Evolutionary conservation across 2,888 invertebrate species (phyloP).

Genomic region (Troilus luridus): DNA sequence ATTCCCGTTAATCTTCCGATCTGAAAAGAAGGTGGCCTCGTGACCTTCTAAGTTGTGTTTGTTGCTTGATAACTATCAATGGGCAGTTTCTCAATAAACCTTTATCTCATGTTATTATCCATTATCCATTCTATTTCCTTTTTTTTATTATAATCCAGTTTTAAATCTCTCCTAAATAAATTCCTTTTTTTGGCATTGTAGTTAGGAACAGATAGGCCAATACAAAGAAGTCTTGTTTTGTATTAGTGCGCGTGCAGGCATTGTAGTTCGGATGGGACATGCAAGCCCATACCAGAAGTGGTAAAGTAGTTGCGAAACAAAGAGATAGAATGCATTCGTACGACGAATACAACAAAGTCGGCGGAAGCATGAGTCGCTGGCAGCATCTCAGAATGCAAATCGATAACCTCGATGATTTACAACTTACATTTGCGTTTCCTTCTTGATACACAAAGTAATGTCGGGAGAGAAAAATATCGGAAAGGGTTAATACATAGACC

Average conservation of each 20-base stretch:
- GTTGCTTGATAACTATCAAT: too few species aligned
- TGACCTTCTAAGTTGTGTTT: too few species aligned
- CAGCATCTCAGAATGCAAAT: slow-evolving; percentile 29
- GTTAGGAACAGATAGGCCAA: background rate
- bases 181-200: background rate
- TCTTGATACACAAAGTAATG: background rate
- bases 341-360: background rate
- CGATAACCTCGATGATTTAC: background rate
- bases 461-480: too few species aligned
- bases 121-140: too few species aligned
- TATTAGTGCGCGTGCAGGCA: too few species aligned
- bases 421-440: background rate
- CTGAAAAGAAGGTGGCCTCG: too few species aligned
- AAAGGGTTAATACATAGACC: too few species aligned
- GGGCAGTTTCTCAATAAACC: too few species aligned
- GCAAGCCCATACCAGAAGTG: background rate
- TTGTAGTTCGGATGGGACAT: background rate
- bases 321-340: background rate
- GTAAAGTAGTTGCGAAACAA: background rate
- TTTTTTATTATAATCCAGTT: too few species aligned
- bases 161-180: too few species aligned
- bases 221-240: background rate
- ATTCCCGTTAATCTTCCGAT: too few species aligned
- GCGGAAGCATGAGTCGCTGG: background rate
- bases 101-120: too few species aligned